A percentile compares a stretch with the other conserved stretches of the same genome.
phyloP scores from a whole-genome alignment of 2,888 invertebrate species.

The Lydus trimaculatus region DNA sequence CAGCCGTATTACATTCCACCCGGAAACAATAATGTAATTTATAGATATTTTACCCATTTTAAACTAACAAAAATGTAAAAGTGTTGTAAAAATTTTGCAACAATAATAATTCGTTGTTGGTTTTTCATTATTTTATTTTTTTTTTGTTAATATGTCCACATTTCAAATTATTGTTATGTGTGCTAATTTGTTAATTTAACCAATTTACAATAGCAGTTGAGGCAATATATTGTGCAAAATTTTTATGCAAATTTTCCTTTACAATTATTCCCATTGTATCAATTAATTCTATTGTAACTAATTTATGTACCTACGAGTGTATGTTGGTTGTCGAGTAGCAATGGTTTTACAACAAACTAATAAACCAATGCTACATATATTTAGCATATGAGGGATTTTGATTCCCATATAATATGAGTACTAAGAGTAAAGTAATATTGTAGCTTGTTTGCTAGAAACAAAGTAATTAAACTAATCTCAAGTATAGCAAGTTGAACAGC shows the following conservation, averaged over 20 bases:
- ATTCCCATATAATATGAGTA: conserved; percentile 35
- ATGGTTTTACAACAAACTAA: conserved; percentile 5
- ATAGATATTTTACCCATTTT: conserved; percentile 26
- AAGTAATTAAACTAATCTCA: conserved; percentile 54
- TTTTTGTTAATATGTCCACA: not conserved
- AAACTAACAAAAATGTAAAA: not conserved
- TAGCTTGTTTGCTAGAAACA: conserved; percentile 45
- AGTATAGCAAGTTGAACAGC: conserved; percentile 43
- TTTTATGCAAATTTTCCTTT: not conserved
- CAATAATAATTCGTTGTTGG: too few species aligned
- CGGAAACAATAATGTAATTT: conserved; percentile 32
- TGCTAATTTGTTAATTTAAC: not conserved
- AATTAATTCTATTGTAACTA: not conserved
- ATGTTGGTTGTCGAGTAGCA: not conserved
- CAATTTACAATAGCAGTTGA: not conserved
- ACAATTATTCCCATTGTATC: conserved; percentile 1
- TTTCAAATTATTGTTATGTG: not conserved
- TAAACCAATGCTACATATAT: conserved; percentile 20
- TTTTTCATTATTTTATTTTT: not conserved
- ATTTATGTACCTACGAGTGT: not conserved
- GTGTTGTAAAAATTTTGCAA: not conserved
- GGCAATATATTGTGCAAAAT: not conserved
- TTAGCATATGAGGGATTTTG: conserved; percentile 41
- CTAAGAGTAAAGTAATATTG: conserved; percentile 40
- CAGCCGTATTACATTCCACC: conserved; percentile 20